Conservation (phyloP, 2,888 invertebrate species). For the Galerucella nymphaeae region DNA sequence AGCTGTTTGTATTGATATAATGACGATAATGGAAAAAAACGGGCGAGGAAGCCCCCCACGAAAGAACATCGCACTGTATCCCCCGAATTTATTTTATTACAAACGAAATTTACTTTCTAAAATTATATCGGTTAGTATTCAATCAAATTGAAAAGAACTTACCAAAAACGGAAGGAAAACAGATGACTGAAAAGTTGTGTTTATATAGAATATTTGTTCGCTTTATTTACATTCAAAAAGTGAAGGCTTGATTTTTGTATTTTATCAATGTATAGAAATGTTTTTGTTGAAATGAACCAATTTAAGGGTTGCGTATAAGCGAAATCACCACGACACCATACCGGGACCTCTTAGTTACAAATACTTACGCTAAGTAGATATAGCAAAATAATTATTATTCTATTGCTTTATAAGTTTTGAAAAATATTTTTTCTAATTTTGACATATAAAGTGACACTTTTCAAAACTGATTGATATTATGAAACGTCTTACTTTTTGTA, state of each 20-base stretch:
- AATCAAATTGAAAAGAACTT: constrained; percentile 20
- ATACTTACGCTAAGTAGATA: too few relatives aligned
- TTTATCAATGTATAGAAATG: neutral
- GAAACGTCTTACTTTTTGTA: too few relatives aligned
- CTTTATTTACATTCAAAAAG: constrained; percentile 14
- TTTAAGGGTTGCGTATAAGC: too few relatives aligned
- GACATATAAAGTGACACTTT: too few relatives aligned
- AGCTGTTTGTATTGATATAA: constrained; percentile 5
- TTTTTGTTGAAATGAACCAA: neutral
- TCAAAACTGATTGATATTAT: too few relatives aligned
- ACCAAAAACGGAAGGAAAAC: constrained; percentile 25
- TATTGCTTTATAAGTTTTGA: too few relatives aligned
- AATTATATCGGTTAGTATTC: constrained; percentile 20
- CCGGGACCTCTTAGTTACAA: too few relatives aligned
- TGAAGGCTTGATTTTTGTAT: constrained; percentile 4
- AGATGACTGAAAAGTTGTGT: constrained; percentile 16
- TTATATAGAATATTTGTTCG: constrained; percentile 27
- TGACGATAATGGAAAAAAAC: constrained; percentile 7
- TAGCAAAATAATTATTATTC: too few relatives aligned
- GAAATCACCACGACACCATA: too few relatives aligned
- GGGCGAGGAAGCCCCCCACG: neutral
- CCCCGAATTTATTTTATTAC: constrained; percentile 14
- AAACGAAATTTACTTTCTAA: constrained; percentile 26
- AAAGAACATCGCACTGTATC: neutral
- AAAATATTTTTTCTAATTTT: too few relatives aligned